Evolutionary conservation across 2,888 invertebrate species (phyloP).

Genomic region (Dicyrtoma fusca): DNA sequence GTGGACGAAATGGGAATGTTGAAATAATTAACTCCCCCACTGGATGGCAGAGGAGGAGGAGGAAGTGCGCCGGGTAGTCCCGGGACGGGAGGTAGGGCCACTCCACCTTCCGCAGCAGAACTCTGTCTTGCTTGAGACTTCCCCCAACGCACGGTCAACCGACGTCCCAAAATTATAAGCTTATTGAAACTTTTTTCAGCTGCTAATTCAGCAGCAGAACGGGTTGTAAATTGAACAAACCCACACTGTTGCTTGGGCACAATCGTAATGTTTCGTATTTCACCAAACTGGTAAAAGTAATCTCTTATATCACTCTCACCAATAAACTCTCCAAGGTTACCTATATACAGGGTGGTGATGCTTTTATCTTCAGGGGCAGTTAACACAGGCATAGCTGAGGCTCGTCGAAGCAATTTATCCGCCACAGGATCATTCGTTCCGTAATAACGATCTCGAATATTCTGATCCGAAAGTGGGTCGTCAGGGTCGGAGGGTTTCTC

Average conservation of each 20-base stretch:
- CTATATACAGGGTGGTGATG: conserved; percentile 97
- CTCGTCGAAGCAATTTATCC: conserved; percentile 85
- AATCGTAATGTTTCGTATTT: conserved; percentile 90
- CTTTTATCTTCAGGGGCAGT: conserved; percentile 94
- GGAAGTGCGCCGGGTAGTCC: conserved; percentile 51
- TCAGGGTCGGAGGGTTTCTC: conserved; percentile 97
- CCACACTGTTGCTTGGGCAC: conserved; percentile 94
- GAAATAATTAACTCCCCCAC: conserved; percentile 58
- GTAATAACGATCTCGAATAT: conserved; percentile 91
- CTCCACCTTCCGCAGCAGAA: conserved; percentile 62
- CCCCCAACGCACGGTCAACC: conserved; percentile 98
- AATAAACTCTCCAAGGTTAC: conserved; percentile 85
- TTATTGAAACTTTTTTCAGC: conserved; percentile 96
- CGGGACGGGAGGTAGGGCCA: conserved; percentile 67
- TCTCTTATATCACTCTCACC: conserved; percentile 87
- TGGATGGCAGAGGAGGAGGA: conserved; percentile 49
- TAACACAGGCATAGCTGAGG: conserved; percentile 90
- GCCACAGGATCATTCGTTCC: conserved; percentile 96
- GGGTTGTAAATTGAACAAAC: conserved; percentile 92
- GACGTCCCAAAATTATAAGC: conserved; percentile 77
- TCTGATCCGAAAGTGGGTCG: conserved; percentile 94
- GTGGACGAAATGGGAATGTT: conserved; percentile 61
- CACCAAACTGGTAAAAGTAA: conserved; percentile 98
- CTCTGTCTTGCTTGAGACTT: conserved; percentile 76
- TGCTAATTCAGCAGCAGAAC: conserved; percentile 88